Evolutionary conservation across 2,113 vertebrate genomes (phyloP), one percentile per base, ranked within the genome.

Genomic region (Catagonus wagneri): DNA sequence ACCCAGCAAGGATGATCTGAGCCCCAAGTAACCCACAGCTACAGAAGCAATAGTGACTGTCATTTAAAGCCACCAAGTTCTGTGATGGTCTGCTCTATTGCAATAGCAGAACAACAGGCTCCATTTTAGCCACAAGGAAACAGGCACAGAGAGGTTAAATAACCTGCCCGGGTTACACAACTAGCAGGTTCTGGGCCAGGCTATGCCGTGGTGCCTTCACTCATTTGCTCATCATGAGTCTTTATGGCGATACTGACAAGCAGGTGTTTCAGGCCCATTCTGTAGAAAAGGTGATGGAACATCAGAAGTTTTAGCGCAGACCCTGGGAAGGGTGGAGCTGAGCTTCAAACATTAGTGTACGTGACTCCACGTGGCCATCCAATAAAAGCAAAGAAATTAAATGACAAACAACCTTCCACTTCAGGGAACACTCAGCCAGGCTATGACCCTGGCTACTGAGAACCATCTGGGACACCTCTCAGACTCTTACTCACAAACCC

Each of bases 11-110:
- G 68, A 34, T 68, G 61, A 44, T 7, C 60, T 1, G 6, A 65
- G 66, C 56, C 36, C 95, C 27, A 6, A 22, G 14, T 17, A 71
- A 63, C 23, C 34, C 34, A 0, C 2, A 50, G 68, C 20, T 1
- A 6, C 15, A 8, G 1, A 25, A 44, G 25, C 16, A 32, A 25
- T 7, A 16, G 32, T 12, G 63, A 39, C 0, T 2, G 32, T 15
- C 66, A 5, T n/a, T 13, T 5, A 83, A 68, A 68, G 36, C 34
- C 78, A 52, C 27, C 0, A 0, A 29, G 2, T 14, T 34, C 58
- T 32, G n/a, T n/a, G 25, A 7, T 20, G 19, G 36, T 32, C 6
- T 61, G 7, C 56, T 61, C n/a, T 75, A 32, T 60, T 29, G 7
- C 44, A 3, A 25, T 0, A 27, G 2, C 19, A 65, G 60, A 87